phyloP scores from a whole-genome alignment of 1,140 invertebrate genomes.

The Drosophila sp. region DNA sequence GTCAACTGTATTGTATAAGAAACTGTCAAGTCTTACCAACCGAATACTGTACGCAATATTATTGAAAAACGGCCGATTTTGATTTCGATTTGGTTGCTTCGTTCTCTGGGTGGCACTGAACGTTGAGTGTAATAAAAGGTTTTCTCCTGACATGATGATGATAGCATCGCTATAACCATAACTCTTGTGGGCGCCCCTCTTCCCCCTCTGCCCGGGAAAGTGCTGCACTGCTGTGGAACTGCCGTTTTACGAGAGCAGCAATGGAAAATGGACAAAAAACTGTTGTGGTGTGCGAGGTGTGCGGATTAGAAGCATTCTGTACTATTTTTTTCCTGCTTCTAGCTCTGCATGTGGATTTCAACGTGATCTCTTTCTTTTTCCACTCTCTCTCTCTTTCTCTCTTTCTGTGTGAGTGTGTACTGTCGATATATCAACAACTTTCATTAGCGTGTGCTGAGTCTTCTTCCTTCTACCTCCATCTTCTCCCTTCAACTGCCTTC shows the following conservation, averaged over 20 bases:
- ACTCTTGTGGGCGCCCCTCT: constrained; percentile 13
- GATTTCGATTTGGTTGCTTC: neutral
- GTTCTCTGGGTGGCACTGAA: neutral
- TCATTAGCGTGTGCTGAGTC: constrained; percentile 31
- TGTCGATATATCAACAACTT: constrained; percentile 49
- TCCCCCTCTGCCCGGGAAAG: constrained; percentile 3
- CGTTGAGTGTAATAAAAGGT: constrained; percentile 28
- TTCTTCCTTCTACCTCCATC: too few species aligned
- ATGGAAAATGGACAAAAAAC: neutral
- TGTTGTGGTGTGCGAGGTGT: neutral
- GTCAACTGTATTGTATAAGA: too few species aligned
- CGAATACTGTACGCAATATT: neutral
- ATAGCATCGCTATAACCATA: constrained; percentile 42
- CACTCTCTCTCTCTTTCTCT: too few species aligned
- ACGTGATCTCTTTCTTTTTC: constrained; percentile 7
- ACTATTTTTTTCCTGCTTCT: neutral
- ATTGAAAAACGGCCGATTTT: neutral
- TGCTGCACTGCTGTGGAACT: neutral
- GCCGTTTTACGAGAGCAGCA: constrained; percentile 15
- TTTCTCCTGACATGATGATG: constrained; percentile 30
- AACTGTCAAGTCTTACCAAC: neutral
- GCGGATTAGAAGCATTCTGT: constrained; percentile 26
- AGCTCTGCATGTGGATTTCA: constrained; percentile 2
- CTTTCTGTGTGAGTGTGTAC: constrained; percentile 22
- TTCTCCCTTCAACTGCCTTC: neutral